Conservation (phyloP, 2,797 vertebrate species). For the Streptopelia turtur region DNA sequence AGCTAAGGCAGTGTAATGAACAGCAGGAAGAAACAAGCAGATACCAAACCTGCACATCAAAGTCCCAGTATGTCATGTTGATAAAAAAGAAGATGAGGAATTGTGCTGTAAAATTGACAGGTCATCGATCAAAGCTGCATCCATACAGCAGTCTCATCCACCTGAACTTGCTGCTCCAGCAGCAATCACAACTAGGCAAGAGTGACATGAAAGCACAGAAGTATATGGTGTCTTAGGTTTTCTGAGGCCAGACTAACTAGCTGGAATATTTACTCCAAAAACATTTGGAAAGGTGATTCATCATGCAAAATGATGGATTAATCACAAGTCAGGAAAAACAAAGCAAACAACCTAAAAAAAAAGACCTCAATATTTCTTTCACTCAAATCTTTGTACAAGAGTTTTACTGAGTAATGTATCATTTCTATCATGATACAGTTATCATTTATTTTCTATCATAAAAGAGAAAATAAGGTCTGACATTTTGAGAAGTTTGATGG, state of each 20-base stretch:
- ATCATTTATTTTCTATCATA: neutral
- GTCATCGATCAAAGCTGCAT: neutral
- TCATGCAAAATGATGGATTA: neutral
- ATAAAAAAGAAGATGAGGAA: neutral
- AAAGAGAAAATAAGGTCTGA: neutral
- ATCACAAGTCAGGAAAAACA: neutral
- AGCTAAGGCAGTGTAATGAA: neutral
- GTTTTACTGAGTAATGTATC: neutral
- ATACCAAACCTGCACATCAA: neutral
- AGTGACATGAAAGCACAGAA: neutral
- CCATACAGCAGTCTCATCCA: neutral
- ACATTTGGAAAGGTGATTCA: neutral
- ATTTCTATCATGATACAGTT: neutral
- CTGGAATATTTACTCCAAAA: slow-evolving; percentile 3
- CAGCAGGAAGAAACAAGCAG: neutral
- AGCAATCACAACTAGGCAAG: neutral
- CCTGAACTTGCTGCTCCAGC: neutral
- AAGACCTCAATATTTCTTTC: neutral
- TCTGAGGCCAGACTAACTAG: neutral
- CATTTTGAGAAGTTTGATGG: neutral
- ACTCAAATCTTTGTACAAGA: neutral
- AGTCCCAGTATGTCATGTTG: neutral
- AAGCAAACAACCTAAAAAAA: neutral
- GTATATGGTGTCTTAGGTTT: neutral
- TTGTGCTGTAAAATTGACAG: neutral